Base-by-base conservation (phyloP, 1,140 invertebrate species). In the Zophobas atratus region DNA sequence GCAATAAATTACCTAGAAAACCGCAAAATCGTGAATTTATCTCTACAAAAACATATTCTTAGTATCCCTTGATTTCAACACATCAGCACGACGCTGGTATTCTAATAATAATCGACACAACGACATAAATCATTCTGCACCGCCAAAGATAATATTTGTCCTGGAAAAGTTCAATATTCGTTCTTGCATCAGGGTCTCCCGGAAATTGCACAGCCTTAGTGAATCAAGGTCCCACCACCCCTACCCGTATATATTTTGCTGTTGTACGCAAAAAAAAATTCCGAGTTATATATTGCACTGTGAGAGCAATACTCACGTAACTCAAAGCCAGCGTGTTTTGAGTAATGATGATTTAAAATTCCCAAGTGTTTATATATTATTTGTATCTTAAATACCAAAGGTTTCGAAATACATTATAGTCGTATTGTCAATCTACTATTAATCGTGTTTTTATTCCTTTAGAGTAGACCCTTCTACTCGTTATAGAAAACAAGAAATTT, bases 101-200 rank as follows among this genome's bases (percentile, higher is more conserved):
- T 67, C 39, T 67, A 38, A 41, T 67, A 38, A 41, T 67, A 67
- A 67, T 67, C 60, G 60, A 33, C 60, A 41, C 41, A 67, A 39
- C 6, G 39, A 67, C 8, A 67, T 67, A 67, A 67, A 67, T 67
- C 60, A 67, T 67, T 39, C 1, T 20, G n/a, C 38, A n/a, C 38
- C 60, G 60, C 39, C 60, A 67, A 67, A 8, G 39, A 67, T 67
- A 67, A 67, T 67, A 67, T 67, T 67, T 67, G 60, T 67, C 60
- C n/a, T 67, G 60, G 56, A 67, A 67, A 67, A 67, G 60, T 67
- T 67, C 60, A 67, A 67, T 67, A 67, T 67, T 41, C 60, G 60
- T 36, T 41, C 39, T 43, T 67, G 60, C 60, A 67, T 39, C 60
- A 39, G 60, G n/a, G 20, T 20, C 20, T 67, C 60, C 60, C 60